Base-by-base conservation (phyloP, 2,797 vertebrate species). In the Molossus molossus region DNA sequence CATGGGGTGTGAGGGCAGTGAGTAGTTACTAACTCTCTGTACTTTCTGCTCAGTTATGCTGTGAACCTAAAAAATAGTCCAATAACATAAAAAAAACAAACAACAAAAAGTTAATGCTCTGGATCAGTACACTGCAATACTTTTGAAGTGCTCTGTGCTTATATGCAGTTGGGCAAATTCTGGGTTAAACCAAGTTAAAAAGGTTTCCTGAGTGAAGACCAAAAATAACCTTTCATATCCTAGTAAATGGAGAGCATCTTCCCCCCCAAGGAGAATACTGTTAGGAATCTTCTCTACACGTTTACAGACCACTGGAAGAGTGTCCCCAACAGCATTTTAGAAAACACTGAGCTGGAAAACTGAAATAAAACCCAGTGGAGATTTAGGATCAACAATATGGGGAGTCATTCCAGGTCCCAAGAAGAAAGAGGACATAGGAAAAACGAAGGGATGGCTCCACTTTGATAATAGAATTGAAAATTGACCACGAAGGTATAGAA, bases 1-100 rank as follows among this genome's bases (percentile, higher is more conserved):
- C 3, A 29, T 4, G 0, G 2, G 60, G 23, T 27, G 9, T 5
- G 11, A 6, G 12, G 3, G 29, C 0, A 0, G 27, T 9, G 20
- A 15, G 4, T 21, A 21, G 53, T 14, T 17, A 75, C 27, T n/a
- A 83, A 65, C 17, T n/a, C 27, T 53, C 40, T 62, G 64, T 6
- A 33, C 27, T 57, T 84, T 62, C 33, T 72, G 81, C 65, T 79
- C 64, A 57, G 14, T 25, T n/a, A 55, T 57, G 37, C 65, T 64
- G 12, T 80, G 57, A 86, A 72, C 23, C 23, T 75, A 77, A 84
- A 50, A 85, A 84, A 33, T 27, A 85, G 60, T 27, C 27, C 14
- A 50, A 20, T 60, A 82, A n/a, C 23, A 37, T 53, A 82, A 37
- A 48, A 21, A 21, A 2, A 37, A 48, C 3, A 72, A 33, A n/a